These are phyloP conservation scores for Sesia bembeciformis DNA, from an alignment of 2,888 invertebrate genomes.

Conservation along the genomic window DNA sequence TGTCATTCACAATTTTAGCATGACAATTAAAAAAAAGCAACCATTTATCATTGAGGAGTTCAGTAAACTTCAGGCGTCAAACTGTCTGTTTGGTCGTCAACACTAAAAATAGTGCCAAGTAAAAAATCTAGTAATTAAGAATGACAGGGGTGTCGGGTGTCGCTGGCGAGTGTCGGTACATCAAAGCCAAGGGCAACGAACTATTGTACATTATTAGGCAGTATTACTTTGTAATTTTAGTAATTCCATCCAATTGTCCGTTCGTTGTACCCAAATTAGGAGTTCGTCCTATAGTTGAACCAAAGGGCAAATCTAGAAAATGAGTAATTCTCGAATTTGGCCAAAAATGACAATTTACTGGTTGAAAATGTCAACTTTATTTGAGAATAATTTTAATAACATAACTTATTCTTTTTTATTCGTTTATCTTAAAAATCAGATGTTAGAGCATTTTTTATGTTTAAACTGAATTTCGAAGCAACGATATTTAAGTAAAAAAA, in stretches of 20 bases:
- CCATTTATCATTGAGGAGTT: conserved; percentile 24
- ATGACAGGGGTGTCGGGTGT: conserved; percentile 22
- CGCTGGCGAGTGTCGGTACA: conserved; percentile 11
- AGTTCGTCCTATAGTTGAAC: not conserved
- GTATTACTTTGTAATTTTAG: conserved; percentile 6
- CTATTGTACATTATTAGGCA: conserved; percentile 3
- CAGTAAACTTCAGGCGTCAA: conserved; percentile 26
- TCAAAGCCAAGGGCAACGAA: conserved; percentile 24
- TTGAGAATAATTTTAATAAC: too few species aligned
- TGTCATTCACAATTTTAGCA: conserved; percentile 10
- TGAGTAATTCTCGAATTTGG: too few species aligned
- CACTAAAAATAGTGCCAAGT: conserved; percentile 23
- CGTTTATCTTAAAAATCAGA: too few species aligned
- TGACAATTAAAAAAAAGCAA: conserved; percentile 12
- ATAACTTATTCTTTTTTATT: too few species aligned
- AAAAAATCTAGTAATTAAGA: conserved; percentile 26
- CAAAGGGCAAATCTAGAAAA: too few species aligned
- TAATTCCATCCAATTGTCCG: conserved; percentile 31
- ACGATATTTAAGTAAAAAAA: too few species aligned
- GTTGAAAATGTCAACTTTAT: too few species aligned
- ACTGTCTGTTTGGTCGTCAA: conserved; percentile 23
- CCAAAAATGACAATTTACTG: too few species aligned
- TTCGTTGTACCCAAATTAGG: conserved; percentile 19
- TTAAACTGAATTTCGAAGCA: too few species aligned
- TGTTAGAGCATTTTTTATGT: too few species aligned